Conservation (phyloP, 2,113 vertebrate genomes). For the Cepphus grylle region DNA sequence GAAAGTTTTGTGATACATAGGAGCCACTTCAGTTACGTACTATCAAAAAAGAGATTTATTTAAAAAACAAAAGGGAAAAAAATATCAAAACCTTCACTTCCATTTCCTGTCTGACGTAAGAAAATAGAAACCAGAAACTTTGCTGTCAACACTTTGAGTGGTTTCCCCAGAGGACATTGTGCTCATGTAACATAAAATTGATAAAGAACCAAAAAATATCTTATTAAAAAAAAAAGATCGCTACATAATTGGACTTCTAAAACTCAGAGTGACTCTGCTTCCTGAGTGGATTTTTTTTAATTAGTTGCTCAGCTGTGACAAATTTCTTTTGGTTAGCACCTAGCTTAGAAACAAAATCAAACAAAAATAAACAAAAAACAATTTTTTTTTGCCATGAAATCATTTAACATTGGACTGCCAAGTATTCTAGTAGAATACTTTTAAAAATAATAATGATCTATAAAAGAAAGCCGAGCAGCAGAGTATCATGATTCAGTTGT, state of each 20-base stretch:
- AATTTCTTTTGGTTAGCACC: neutral
- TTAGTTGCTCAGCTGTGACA: neutral
- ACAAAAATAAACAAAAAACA: neutral
- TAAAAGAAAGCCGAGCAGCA: neutral
- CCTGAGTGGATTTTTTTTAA: neutral
- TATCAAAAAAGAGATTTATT: neutral
- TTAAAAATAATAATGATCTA: neutral
- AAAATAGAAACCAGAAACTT: neutral
- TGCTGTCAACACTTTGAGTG: neutral
- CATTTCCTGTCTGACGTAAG: neutral
- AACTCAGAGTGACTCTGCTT: neutral
- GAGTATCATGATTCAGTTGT: neutral
- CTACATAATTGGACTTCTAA: neutral
- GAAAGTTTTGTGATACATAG: neutral
- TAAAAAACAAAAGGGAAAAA: accelerated
- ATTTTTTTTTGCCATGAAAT: neutral
- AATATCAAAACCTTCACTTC: neutral
- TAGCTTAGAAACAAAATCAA: neutral
- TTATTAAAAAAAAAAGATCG: neutral
- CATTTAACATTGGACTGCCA: neutral
- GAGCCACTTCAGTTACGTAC: neutral
- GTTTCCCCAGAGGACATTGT: neutral
- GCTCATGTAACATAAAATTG: neutral
- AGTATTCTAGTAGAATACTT: neutral
- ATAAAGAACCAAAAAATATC: neutral